Evolutionary conservation across 1,140 invertebrate species (phyloP).

Genomic region (Scaptomyza graminum): DNA sequence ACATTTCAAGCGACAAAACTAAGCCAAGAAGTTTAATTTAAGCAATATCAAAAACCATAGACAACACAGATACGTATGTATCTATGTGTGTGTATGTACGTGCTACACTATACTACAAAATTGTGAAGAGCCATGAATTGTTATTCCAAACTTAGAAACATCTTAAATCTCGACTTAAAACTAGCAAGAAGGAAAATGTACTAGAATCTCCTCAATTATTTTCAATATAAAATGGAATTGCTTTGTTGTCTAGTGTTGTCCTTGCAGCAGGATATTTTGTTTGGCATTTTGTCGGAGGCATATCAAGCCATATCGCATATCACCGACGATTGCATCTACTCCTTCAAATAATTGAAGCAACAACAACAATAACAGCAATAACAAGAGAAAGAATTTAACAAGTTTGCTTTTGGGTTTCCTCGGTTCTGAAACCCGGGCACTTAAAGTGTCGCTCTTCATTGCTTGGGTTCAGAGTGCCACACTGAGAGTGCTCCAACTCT

Average conservation of each 20-base stretch:
- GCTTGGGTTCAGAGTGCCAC: conserved; percentile 45
- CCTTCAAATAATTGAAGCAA: conserved; percentile 36
- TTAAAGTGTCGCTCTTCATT: conserved; percentile 77
- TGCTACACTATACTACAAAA: conserved; percentile 13
- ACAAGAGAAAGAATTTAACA: conserved; percentile 31
- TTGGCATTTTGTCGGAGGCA: conserved; percentile 13
- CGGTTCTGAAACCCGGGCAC: conserved; percentile 41
- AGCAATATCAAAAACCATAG: conserved; percentile 20
- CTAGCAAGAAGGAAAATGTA: too few relatives aligned
- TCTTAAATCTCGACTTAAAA: too few relatives aligned
- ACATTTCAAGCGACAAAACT: conserved; percentile 20
- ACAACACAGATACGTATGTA: neutral
- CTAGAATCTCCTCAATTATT: too few relatives aligned
- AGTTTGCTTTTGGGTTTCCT: conserved; percentile 50
- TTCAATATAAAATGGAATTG: too few relatives aligned
- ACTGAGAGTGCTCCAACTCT: conserved; percentile 40
- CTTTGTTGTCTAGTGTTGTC: conserved; percentile 25
- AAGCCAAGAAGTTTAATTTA: conserved; percentile 23
- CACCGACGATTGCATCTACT: conserved; percentile 26
- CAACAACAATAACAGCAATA: conserved; percentile 25
- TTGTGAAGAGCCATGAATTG: too few relatives aligned
- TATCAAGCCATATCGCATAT: conserved; percentile 40
- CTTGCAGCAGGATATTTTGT: conserved; percentile 13
- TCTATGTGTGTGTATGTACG: neutral
- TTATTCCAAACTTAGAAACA: too few relatives aligned